Base-by-base conservation (phyloP, 1,140 invertebrate species). In the Copidosoma floridanum region DNA sequence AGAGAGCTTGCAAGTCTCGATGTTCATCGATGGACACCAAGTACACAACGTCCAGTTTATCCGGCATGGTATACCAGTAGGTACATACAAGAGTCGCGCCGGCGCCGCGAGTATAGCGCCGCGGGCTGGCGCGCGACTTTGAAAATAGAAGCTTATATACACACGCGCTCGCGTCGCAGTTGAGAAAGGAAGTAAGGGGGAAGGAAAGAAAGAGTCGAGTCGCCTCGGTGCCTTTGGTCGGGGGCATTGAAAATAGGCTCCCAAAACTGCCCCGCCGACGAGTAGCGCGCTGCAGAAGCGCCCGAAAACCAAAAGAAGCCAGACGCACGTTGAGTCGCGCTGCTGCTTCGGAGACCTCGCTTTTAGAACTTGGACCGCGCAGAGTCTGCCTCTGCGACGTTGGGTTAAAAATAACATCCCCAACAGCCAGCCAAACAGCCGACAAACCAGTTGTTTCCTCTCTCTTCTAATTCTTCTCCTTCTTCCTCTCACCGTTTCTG, bases 321-420 rank as follows among this genome's bases (percentile, higher is more conserved):
- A n/a, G n/a, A n/a, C n/a, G n/a, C n/a, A n/a, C n/a, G n/a, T n/a
- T n/a, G n/a, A n/a, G n/a, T n/a, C 21, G 27, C 4, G 16, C 52
- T n/a, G n/a, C n/a, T n/a, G n/a, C n/a, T 6, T 32, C 29, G 29
- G 12, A 6, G 29, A 57, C n/a, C 66, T 75, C 75, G 68, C 69
- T 79, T 79, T 79, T 80, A 80, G 77, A n/a, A 80, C 74, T 75
- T 69, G 74, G 65, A 71, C 72, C 73, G 65, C 75, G 75, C 73
- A 71, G 76, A 75, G 73, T 37, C 26, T 44, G n/a, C n/a, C n/a
- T n/a, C n/a, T n/a, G n/a, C 24, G 50, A 74, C 74, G 76, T 76
- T 70, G 72, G 71, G 76, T 80, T 79, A 79, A 80, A 80, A 79
- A 80, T 80, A 80, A 78, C 75, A 74, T 72, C 68, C 73, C 70